A percentile compares a stretch with the other conserved stretches of the same genome.
These are phyloP conservation scores for Neopelma chrysocephalum DNA, from an alignment of 2,797 vertebrate genomes.

Conservation along the genomic window DNA sequence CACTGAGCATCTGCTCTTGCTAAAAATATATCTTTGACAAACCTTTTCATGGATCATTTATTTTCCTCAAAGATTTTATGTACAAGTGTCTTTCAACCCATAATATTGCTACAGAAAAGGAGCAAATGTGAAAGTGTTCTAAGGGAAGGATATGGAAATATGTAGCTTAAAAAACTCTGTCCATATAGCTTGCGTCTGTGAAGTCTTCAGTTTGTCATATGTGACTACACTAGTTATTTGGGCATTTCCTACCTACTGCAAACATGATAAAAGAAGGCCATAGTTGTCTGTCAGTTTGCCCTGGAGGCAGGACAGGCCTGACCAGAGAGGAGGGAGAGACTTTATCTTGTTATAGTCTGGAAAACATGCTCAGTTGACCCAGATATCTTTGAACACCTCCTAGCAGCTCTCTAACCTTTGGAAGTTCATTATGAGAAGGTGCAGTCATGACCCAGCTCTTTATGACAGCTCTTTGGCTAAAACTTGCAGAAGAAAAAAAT, in stretches of 20 bases:
- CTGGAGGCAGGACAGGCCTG: background rate
- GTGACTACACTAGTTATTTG: background rate
- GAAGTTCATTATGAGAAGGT: background rate
- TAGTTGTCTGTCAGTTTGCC: background rate
- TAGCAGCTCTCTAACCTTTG: conserved; percentile 16
- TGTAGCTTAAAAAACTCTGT: background rate
- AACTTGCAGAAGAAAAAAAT: conserved; percentile 16
- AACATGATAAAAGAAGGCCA: background rate
- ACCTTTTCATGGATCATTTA: background rate
- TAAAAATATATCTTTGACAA: background rate
- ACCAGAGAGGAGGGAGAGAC: background rate
- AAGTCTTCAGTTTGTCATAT: background rate
- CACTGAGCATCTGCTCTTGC: background rate
- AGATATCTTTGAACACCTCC: background rate
- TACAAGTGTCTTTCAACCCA: background rate
- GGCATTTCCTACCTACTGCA: background rate
- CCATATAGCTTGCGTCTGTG: background rate
- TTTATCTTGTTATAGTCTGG: background rate
- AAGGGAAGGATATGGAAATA: background rate
- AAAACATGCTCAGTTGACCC: background rate
- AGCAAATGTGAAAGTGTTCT: background rate
- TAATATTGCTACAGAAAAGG: background rate
- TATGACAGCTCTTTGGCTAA: conserved; percentile 33
- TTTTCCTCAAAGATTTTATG: background rate
- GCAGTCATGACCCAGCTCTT: background rate